phyloP scores from a whole-genome alignment of 1,140 invertebrate species.

The Euschistus heros region DNA sequence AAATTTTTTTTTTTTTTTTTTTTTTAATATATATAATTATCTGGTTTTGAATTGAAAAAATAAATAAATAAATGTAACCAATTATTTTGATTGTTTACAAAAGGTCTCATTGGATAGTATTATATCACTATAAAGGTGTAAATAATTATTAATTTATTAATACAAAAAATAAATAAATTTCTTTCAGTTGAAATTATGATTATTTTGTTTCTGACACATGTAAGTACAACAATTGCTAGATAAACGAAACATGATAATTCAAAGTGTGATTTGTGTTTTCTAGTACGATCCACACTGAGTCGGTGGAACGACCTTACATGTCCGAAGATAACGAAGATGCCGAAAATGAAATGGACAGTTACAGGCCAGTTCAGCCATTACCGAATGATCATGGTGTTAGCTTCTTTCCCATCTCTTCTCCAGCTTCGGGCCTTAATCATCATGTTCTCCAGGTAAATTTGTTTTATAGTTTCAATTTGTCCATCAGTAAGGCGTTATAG shows the following conservation, averaged over 20 bases:
- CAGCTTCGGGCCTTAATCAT: slow-evolving; percentile 56
- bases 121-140: too few species aligned
- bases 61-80: too few species aligned
- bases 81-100: too few species aligned
- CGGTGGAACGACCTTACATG: slow-evolving; percentile 42
- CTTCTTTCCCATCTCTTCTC: slow-evolving; percentile 56
- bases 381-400: slow-evolving; percentile 78
- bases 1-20: too few species aligned
- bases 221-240: background rate
- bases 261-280: background rate
- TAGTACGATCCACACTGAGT: slow-evolving; percentile 22
- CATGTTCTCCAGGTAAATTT: slow-evolving; percentile 58
- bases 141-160: too few species aligned
- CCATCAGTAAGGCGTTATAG: too few species aligned
- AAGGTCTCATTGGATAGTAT: too few species aligned
- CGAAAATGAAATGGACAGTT: slow-evolving; percentile 63
- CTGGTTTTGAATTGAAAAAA: too few species aligned
- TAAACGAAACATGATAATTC: background rate
- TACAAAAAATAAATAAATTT: slow-evolving; percentile 16
- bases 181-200: background rate
- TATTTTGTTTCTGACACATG: background rate
- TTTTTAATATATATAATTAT: too few species aligned
- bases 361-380: slow-evolving; percentile 74
- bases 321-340: slow-evolving; percentile 43
- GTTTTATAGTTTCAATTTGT: background rate